phyloP scores from a whole-genome alignment of 2,888 invertebrate species.

The Dynastes tityus region DNA sequence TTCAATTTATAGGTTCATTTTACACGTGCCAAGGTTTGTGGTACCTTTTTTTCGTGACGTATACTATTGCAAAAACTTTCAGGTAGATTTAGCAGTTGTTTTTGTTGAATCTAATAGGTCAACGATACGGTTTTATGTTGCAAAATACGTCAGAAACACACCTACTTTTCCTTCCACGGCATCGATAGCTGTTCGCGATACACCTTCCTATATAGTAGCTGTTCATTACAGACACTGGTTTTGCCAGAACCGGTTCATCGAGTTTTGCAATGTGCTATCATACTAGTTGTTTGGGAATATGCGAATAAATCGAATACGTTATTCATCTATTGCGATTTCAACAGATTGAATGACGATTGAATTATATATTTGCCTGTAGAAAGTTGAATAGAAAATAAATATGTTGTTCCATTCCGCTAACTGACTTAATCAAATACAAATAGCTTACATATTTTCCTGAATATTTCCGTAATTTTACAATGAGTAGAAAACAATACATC shows the following conservation, averaged over 20 bases:
- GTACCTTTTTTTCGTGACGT: neutral
- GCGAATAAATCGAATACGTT: neutral
- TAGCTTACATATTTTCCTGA: neutral
- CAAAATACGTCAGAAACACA: slow-evolving; percentile 40
- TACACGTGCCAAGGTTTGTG: neutral
- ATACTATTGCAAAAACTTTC: neutral
- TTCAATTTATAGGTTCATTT: neutral
- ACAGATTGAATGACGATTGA: neutral
- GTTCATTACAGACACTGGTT: slow-evolving; percentile 1
- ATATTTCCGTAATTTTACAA: neutral
- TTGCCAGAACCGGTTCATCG: slow-evolving; percentile 10
- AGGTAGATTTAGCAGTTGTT: neutral
- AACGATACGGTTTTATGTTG: neutral
- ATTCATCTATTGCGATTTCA: neutral
- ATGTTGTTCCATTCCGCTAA: neutral
- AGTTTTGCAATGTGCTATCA: slow-evolving; percentile 11
- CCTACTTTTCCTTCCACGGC: slow-evolving; percentile 33
- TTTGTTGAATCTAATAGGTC: neutral
- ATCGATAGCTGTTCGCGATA: neutral
- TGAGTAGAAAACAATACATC: neutral
- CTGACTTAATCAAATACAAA: neutral
- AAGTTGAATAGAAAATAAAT: neutral
- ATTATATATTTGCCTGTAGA: neutral
- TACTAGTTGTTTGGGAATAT: neutral
- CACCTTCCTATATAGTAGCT: neutral